A percentile compares a stretch with the other conserved stretches of the same genome.
These are phyloP conservation scores for Anastatus disparis DNA, from an alignment of 1,140 invertebrate genomes.

Conservation along the genomic window DNA sequence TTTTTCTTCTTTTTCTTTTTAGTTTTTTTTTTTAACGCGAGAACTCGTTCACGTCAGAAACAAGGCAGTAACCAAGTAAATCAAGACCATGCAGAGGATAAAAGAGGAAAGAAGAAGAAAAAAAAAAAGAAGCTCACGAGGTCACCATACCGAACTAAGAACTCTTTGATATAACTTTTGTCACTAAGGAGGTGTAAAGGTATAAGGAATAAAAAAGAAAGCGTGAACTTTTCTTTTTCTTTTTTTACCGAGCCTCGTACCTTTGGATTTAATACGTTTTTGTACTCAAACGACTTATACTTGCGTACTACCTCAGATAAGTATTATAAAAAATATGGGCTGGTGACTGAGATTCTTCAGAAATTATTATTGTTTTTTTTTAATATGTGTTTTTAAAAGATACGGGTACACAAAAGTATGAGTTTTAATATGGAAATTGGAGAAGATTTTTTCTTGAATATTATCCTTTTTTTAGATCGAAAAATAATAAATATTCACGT, in stretches of 20 bases:
- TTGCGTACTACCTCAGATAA: no score
- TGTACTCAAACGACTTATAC: no score
- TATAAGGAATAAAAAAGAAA: neutral
- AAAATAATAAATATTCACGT: no score
- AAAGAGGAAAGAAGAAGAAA: no score
- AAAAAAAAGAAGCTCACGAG: slow-evolving; percentile 11
- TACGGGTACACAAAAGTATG: neutral
- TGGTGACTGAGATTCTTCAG: no score
- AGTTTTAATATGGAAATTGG: neutral
- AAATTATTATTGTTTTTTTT: no score
- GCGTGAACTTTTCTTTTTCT: slow-evolving; percentile 19
- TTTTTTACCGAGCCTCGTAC: no score
- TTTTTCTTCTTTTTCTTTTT: no score
- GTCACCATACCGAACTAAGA: slow-evolving; percentile 9
- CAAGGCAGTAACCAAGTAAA: slow-evolving; percentile 24
- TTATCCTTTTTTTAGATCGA: no score
- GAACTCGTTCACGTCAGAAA: slow-evolving; percentile 26
- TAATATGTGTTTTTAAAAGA: neutral
- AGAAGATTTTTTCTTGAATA: neutral
- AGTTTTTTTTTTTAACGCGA: no score
- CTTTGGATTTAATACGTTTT: slow-evolving; percentile 30
- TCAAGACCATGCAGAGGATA: slow-evolving; percentile 10
- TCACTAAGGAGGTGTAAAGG: no score
- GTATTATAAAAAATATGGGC: slow-evolving; percentile 18
- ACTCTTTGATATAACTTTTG: no score